A percentile compares a stretch with the other conserved stretches of the same genome.
phyloP scores from a whole-genome alignment of 2,888 invertebrate genomes.

The Watsonalla cultraria region DNA sequence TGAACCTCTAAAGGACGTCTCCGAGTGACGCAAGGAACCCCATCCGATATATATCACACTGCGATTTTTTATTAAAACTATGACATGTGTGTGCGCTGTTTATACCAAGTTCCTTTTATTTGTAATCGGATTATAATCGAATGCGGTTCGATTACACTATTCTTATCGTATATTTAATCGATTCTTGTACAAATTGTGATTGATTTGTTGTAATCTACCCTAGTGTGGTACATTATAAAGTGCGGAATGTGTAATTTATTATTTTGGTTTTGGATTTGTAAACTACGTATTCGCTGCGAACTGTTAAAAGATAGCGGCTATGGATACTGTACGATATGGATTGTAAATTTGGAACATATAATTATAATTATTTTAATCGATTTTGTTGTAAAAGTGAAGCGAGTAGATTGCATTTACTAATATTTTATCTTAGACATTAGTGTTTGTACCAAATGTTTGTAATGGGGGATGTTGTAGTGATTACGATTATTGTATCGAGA shows the following conservation, averaged over 20 bases:
- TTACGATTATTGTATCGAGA: slow-evolving; percentile 8
- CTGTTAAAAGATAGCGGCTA: slow-evolving; percentile 21
- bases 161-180: slow-evolving; percentile 10
- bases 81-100: slow-evolving; percentile 55
- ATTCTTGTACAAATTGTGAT: slow-evolving; percentile 35
- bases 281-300: slow-evolving; percentile 4
- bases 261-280: slow-evolving; percentile 2
- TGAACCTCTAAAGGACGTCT: slow-evolving; percentile 29
- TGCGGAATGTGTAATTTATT: slow-evolving; percentile 30
- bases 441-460: slow-evolving; percentile 71
- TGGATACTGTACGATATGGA: slow-evolving; percentile 51
- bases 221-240: neutral
- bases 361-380: slow-evolving; percentile 30
- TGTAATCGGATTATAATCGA: slow-evolving; percentile 10
- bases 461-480: slow-evolving; percentile 43
- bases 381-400: slow-evolving; percentile 45
- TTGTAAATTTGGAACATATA: slow-evolving; percentile 64
- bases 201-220: slow-evolving; percentile 12
- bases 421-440: slow-evolving; percentile 70
- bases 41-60: slow-evolving; percentile 49
- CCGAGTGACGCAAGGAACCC: slow-evolving; percentile 36
- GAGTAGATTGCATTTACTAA: slow-evolving; percentile 77
- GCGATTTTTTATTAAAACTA: slow-evolving; percentile 67
- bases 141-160: slow-evolving; percentile 20
- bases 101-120: slow-evolving; percentile 27